Base-by-base conservation (phyloP, 2,797 vertebrate genomes). In the Pseudomugil gertrudae region DNA sequence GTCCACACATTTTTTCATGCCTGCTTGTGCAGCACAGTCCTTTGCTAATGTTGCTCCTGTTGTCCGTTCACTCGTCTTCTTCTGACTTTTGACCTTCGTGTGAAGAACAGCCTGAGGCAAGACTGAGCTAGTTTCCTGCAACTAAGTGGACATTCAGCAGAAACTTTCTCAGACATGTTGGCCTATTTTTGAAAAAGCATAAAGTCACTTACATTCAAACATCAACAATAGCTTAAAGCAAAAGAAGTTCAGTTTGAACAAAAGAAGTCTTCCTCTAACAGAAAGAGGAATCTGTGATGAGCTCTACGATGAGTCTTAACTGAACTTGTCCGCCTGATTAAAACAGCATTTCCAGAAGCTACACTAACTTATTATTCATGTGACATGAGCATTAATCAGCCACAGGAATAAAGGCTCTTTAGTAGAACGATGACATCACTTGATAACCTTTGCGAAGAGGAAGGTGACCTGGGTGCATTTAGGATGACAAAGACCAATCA, bases 51-150 rank as follows among this genome's bases (percentile, higher is more conserved):
- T 58, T 47, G 10, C 38, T 51, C 9, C 45, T 58, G 47, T 13
- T 3, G 26, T 52, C 19, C 2, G 1, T 53, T 38, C 24, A 14
- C 3, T 8, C 3, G 29, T 30, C 36, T 29, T 29, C 9, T 36
- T 23, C 1, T 21, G 51, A 79, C 65, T 71, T 59, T 24, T 65
- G 78, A 80, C 74, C 79, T 80, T 69, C 65, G 33, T 32, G 66
- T 43, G 43, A 57, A 47, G 51, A 77, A 69, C 53, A 59, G 80
- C 79, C 81, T 29, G 54, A 29, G 57, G 81, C 56, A n/a, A 65
- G 56, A 73, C 73, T 74, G 40, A 48, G 71, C 57, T 61, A 58
- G 58, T 57, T 38, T 38, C 68, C 60, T 13, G 36, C 36, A 32
- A 24, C 54, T 76, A 81, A 73, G 69, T 77, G 54, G 61, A 29